phyloP scores from a whole-genome alignment of 2,113 vertebrate genomes.

The Apistogramma diplotaenia region DNA sequence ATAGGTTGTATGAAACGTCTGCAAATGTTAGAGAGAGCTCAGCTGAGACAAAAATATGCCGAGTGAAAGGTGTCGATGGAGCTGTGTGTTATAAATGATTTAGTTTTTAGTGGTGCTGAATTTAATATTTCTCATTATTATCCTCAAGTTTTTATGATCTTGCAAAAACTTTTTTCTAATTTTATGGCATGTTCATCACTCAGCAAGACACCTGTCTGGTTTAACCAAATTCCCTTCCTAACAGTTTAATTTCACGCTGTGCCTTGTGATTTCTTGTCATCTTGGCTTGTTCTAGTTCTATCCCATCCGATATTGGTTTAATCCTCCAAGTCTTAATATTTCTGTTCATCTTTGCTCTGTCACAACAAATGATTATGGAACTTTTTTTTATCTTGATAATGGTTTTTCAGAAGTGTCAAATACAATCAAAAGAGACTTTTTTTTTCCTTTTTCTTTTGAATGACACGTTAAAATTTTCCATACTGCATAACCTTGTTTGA shows the following conservation, averaged over 20 bases:
- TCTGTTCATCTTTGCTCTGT: background rate
- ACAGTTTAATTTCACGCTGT: slow-evolving; percentile 25
- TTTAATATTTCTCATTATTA: background rate
- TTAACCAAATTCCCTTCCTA: background rate
- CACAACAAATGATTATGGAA: background rate
- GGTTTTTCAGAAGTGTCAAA: background rate
- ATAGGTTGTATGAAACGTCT: background rate
- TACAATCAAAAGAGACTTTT: background rate
- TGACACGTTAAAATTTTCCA: background rate
- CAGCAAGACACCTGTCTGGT: background rate
- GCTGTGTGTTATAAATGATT: background rate
- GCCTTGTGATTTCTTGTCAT: background rate
- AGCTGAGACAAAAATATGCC: background rate
- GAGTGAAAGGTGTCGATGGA: background rate
- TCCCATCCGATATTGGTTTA: background rate
- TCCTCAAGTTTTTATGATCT: background rate
- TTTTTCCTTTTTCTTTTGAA: background rate
- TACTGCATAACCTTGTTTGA: slow-evolving; percentile 35
- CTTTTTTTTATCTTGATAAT: background rate
- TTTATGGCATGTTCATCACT: background rate
- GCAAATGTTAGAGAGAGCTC: background rate
- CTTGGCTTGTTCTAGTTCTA: background rate
- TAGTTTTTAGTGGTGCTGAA: background rate
- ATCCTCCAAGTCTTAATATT: background rate
- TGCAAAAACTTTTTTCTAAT: background rate